These are phyloP conservation scores for Silurus lanzhouensis DNA, from an alignment of 2,797 vertebrate species.

Conservation along the genomic window DNA sequence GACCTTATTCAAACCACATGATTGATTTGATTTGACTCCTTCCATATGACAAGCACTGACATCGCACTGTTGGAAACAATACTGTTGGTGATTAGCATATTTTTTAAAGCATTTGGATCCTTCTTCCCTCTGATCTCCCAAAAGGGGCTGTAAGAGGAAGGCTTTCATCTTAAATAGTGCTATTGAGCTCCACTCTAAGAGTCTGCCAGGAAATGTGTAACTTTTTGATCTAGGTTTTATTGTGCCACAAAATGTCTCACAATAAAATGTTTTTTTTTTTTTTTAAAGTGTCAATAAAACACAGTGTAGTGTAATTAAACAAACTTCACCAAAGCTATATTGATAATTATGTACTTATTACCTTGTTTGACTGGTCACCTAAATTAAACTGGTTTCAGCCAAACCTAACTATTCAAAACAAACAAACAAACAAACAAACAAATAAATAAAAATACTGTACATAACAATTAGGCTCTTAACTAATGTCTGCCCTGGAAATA, in stretches of 20 bases:
- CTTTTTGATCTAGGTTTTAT: conserved; percentile 25
- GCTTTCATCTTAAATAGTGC: conserved; percentile 24
- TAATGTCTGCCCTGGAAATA: neutral
- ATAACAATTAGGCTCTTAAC: neutral
- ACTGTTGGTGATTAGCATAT: neutral
- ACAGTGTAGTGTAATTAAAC: neutral
- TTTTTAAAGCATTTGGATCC: neutral
- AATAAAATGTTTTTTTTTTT: neutral
- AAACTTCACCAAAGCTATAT: neutral
- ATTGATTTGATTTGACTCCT: neutral
- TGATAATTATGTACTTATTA: neutral
- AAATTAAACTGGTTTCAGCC: neutral
- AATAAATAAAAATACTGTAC: neutral
- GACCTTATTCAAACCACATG: neutral
- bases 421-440: neutral
- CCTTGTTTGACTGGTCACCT: neutral
- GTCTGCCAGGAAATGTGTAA: neutral
- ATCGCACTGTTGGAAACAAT: neutral
- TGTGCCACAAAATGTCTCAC: conserved; percentile 31
- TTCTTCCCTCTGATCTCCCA: neutral
- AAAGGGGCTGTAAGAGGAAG: conserved; percentile 11
- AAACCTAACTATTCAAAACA: neutral
- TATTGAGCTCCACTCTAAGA: neutral
- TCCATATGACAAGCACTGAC: neutral
- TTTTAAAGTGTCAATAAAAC: neutral